Base-by-base conservation (phyloP, 2,113 vertebrate species). In the Coregonus clupeaformis region DNA sequence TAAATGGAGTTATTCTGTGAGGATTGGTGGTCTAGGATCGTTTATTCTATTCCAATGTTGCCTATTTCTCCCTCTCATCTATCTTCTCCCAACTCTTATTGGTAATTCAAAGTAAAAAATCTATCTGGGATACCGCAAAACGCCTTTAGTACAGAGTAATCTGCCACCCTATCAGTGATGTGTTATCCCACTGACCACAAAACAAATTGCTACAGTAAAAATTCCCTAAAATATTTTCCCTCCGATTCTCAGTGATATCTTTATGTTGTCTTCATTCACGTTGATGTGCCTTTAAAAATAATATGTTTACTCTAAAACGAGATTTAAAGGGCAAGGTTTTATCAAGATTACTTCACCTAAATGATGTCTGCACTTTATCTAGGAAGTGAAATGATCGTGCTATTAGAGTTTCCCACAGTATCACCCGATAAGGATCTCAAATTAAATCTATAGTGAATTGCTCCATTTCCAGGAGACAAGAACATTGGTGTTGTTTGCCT, bases 401-500 rank as follows among this genome's bases (percentile, higher is more conserved):
- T 82, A 84, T 88, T 85, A 82, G 68, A 60, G 77, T 25, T 74
- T 36, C 68, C 72, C 76, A 63, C 76, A 42, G 24, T 49, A 72
- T 29, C 12, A 68, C 30, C 2, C 16, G 84, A 86, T 82, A 85
- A 79, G 74, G 68, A 88, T 90, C 88, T 85, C 4, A 82, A 84
- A 81, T 78, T 73, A 79, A 69, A 80, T 66, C 27, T 24, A 27
- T 71, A 69, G 69, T 13, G 52, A 78, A 67, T 64, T 24, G 75
- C 80, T 78, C 76, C 42, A 78, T 87, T 88, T 82, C 77, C 60
- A 25, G 1, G 16, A 71, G 80, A 82, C 75, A 79, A 76, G 75
- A 75, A 73, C 78, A 88, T 62, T 69, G 65, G 20, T 60, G 69
- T 63, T 9, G 30, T 79, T 77, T 36, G 29, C 75, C 5, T 57